Base-by-base conservation (phyloP, 2,113 vertebrate genomes). In the Antechinus flavipes region DNA sequence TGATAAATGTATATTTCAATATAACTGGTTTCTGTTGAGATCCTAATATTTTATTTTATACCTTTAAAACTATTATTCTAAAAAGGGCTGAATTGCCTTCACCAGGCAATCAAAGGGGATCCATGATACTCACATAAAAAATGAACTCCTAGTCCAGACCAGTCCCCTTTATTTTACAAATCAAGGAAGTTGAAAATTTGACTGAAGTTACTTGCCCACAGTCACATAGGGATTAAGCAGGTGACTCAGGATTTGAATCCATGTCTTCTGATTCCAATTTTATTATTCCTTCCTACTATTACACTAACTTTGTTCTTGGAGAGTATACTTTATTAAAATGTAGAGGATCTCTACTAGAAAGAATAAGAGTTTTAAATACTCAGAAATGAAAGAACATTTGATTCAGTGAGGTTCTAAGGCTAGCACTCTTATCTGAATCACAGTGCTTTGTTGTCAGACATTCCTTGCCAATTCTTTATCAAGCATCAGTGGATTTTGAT, bases 341-440 rank as follows among this genome's bases (percentile, higher is more conserved):
- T 84, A 42, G 16, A 84, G n/a, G 19, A 68, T 42, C 35, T 84
- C 68, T 84, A 84, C 91, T 93, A 93, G 49, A 95, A 96, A 92
- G 3, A 26, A 10, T 49, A 93, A 96, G 11, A 25, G 68, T 90
- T 23, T 54, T 90, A n/a, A 95, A 90, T 46, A 52, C 26, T 30
- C 76, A 58, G 84, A 54, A 91, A 26, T 56, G 22, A 52, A 49
- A 84, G 68, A 42, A 23, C 19, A 91, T 54, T 95, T n/a, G 52
- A 35, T 19, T 91, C 10, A 52, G n/a, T 52, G 91, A 90, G 46
- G 55, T 76, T 93, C 90, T 56, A 94, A 68, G 55, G 0, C 89
- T 49, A 58, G 68, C 54, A 90, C 10, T 30, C 24, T 49, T 49
- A 52, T 90, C 95, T 95, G 94, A 97, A 89, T 90, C 93, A 95